phyloP scores from a whole-genome alignment of 2,797 vertebrate genomes.

The Schizothorax lantsangensis region DNA sequence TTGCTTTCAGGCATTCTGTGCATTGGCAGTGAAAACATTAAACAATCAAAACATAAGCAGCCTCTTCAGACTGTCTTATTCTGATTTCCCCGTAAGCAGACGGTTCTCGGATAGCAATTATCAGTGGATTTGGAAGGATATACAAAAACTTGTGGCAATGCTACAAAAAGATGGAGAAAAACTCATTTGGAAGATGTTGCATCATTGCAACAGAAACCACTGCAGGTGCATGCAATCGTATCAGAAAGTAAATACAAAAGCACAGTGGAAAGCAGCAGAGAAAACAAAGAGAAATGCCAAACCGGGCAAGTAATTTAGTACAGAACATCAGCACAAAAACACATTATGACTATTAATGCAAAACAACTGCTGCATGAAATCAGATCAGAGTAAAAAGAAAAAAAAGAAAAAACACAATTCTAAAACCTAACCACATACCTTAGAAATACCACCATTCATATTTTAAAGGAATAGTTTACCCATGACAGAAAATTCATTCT shows the following conservation, averaged over 20 bases:
- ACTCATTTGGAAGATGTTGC: not conserved
- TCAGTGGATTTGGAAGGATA: not conserved
- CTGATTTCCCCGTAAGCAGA: conserved; percentile 17
- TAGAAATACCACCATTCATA: not conserved
- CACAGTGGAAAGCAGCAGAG: conserved; percentile 11
- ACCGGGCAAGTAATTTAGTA: not conserved
- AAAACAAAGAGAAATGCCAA: not conserved
- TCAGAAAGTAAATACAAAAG: conserved; percentile 3
- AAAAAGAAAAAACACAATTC: not conserved
- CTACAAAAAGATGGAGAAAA: not conserved
- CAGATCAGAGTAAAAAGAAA: not conserved
- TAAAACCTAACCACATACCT: no score
- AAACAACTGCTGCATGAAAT: conserved; percentile 30
- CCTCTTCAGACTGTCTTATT: conserved; percentile 29
- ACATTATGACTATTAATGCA: not conserved
- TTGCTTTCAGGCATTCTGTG: conserved; percentile 44
- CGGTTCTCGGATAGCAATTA: not conserved
- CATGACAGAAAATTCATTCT: not conserved
- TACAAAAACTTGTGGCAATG: not conserved
- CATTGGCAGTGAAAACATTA: conserved; percentile 39
- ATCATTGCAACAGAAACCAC: conserved; percentile 14
- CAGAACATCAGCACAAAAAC: not conserved
- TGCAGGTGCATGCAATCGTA: conserved; percentile 28
- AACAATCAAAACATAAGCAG: conserved; percentile 28
- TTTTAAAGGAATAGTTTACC: not conserved